These are phyloP conservation scores for Zygogramma bicolorata DNA, from an alignment of 2,888 invertebrate species.

Conservation along the genomic window DNA sequence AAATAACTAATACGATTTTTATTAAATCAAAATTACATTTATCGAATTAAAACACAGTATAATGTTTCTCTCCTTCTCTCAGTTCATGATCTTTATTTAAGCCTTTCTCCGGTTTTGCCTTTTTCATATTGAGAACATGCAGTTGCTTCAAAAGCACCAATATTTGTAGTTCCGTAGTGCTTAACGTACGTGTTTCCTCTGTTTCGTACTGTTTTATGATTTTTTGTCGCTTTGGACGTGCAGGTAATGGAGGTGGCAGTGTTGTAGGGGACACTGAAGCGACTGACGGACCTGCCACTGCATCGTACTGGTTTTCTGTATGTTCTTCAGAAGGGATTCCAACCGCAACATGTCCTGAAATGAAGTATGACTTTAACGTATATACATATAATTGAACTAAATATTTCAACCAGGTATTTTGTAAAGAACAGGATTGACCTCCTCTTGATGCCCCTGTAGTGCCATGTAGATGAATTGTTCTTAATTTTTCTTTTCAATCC, in stretches of 20 bases:
- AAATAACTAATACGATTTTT: constrained; percentile 2
- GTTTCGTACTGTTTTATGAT: no score
- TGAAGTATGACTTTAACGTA: not conserved
- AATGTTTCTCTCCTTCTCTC: not conserved
- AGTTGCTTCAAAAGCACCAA: no score
- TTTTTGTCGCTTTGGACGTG: no score
- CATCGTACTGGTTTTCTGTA: not conserved
- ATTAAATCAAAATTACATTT: not conserved
- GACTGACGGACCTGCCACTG: not conserved
- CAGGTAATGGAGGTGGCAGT: not conserved
- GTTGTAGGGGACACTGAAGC: not conserved
- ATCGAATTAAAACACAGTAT: no score
- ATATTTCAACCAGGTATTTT: not conserved
- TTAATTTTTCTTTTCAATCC: no score
- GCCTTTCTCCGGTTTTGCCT: constrained; percentile 1
- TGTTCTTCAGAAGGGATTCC: not conserved
- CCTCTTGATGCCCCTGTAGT: not conserved
- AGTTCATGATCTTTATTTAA: not conserved
- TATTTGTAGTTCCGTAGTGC: constrained; percentile 1
- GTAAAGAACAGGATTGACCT: not conserved
- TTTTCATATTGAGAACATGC: no score
- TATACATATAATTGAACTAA: not conserved
- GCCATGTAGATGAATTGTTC: not conserved
- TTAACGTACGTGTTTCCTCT: not conserved
- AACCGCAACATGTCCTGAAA: constrained; percentile 6